These are phyloP conservation scores for Aphidius gifuensis DNA, from an alignment of 1,140 invertebrate species.

Conservation along the genomic window DNA sequence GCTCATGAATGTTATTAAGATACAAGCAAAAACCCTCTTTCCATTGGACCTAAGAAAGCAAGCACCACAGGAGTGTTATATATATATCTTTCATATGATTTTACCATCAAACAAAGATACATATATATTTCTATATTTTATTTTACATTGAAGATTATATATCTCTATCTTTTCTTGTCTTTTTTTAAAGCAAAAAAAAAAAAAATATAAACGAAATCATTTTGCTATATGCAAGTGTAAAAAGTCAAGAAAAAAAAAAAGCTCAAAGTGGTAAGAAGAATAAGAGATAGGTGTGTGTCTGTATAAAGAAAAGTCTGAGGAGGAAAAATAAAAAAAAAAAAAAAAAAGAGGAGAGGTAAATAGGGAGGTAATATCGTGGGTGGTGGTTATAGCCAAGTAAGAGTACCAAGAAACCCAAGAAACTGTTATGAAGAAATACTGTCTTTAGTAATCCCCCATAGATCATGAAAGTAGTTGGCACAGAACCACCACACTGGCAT, in stretches of 20 bases:
- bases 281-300: background rate
- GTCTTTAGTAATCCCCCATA: constrained; percentile 34
- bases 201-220: no score
- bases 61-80: background rate
- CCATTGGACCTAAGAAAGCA: constrained; percentile 12
- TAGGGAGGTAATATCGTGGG: constrained; percentile 5
- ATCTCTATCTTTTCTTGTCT: no score
- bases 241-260: no score
- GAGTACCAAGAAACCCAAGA: constrained; percentile 22
- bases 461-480: constrained; percentile 26
- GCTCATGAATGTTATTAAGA: constrained; percentile 59
- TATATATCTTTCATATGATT: background rate
- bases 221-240: no score
- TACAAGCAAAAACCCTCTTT: constrained; percentile 48
- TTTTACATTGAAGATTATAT: no score
- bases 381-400: constrained; percentile 31
- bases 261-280: background rate
- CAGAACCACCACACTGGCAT: constrained; percentile 3
- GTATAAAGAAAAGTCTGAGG: background rate
- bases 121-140: background rate
- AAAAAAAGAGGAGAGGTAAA: constrained; percentile 4
- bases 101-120: constrained; percentile 6
- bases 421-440: constrained; percentile 38
- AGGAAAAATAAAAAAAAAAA: constrained; percentile 12
- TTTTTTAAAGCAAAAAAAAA: no score